These are phyloP conservation scores for Antedon mediterranea DNA, from an alignment of 53 echinoderm and acorn worm species.

Conservation along the genomic window DNA sequence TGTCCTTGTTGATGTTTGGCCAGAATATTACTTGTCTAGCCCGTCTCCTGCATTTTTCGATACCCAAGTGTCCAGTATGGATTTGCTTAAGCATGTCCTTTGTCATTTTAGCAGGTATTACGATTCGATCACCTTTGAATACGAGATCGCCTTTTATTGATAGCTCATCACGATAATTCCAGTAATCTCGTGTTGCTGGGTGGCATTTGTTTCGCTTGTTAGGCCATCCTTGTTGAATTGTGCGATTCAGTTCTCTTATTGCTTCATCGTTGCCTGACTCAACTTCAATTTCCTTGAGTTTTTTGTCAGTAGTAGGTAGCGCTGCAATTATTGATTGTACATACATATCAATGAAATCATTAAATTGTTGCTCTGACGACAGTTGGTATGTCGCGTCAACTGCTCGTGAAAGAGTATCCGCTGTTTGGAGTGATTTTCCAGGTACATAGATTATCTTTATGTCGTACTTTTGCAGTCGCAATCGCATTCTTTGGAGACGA, in stretches of 20 bases:
- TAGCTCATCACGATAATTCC: slow-evolving; percentile 5
- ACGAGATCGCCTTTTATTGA: slow-evolving; percentile 1
- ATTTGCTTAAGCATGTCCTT: slow-evolving; percentile 4
- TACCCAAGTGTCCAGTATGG: slow-evolving; percentile 8
- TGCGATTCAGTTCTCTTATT: slow-evolving; percentile 13
- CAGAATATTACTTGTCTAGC: slow-evolving; percentile 9
- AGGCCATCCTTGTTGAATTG: slow-evolving; percentile 26
- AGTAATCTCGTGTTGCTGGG: background rate
- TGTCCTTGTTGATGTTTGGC: slow-evolving; percentile 10
- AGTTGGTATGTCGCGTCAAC: slow-evolving; percentile 16
- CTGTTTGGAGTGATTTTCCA: slow-evolving; percentile 16
- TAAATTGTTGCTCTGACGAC: slow-evolving; percentile 4
- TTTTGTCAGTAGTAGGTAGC: slow-evolving; percentile 12
- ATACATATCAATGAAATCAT: slow-evolving; percentile 21
- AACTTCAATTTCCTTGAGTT: slow-evolving; percentile 14
- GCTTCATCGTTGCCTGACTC: slow-evolving; percentile 19
- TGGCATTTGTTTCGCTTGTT: background rate
- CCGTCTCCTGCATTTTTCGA: slow-evolving; percentile 10
- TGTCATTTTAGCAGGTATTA: background rate
- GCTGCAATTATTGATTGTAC: slow-evolving; percentile 20
- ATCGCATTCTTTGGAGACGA: background rate
- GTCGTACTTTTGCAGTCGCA: slow-evolving; percentile 26
- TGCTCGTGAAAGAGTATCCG: slow-evolving; percentile 33
- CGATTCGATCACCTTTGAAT: slow-evolving; percentile 9
- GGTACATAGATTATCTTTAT: slow-evolving; percentile 21